Conservation (phyloP, 2,113 vertebrate genomes). For the Vulpes vulpes region DNA sequence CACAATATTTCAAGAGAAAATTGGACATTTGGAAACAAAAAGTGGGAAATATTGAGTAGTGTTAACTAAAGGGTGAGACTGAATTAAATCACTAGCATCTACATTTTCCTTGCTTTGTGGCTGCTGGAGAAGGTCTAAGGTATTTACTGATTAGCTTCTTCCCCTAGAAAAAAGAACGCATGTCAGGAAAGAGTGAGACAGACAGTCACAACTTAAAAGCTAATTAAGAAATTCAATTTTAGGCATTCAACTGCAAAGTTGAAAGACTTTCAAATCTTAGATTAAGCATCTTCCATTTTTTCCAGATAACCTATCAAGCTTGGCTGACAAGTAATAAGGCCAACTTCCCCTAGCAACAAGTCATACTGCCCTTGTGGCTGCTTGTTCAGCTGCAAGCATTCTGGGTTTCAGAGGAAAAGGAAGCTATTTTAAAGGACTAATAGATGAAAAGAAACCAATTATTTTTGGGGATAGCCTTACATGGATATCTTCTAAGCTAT, state of each 20-base stretch:
- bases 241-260: background rate
- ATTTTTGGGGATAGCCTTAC: background rate
- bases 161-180: background rate
- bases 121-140: background rate
- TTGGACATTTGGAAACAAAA: background rate
- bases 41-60: background rate
- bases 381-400: background rate
- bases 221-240: constrained; percentile 55
- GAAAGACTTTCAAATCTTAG: constrained; percentile 37
- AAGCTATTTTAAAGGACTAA: constrained; percentile 14
- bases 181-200: background rate
- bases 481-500: constrained; percentile 3
- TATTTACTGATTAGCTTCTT: background rate
- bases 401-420: background rate
- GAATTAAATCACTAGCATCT: background rate
- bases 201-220: background rate
- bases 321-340: constrained; percentile 10
- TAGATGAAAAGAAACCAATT: constrained; percentile 41
- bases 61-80: background rate
- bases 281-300: constrained; percentile 41
- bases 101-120: background rate
- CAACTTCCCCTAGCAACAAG: background rate
- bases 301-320: background rate
- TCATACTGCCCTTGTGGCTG: background rate
- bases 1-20: background rate